A percentile compares a stretch with the other conserved stretches of the same genome.
Conservation (phyloP, 2,797 vertebrate genomes). For the Myiotriccus ornatus region DNA sequence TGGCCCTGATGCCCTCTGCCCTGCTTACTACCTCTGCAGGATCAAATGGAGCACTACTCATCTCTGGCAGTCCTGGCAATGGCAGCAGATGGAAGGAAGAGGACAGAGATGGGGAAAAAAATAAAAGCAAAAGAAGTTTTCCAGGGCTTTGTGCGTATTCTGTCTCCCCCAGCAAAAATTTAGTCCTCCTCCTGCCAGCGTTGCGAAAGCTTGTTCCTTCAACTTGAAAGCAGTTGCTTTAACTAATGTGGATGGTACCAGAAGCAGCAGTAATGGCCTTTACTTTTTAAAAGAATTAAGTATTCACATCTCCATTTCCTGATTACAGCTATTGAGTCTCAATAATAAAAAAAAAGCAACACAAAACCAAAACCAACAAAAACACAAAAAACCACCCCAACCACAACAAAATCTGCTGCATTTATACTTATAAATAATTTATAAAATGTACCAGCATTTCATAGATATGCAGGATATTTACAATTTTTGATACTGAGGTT, state of each 20-base stretch:
- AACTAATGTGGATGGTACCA: neutral
- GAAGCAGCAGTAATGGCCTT: neutral
- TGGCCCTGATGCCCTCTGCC: neutral
- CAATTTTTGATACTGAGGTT: neutral
- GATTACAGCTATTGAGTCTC: neutral
- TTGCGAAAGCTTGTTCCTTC: neutral
- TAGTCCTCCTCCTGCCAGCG: neutral
- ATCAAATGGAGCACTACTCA: neutral
- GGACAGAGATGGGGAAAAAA: neutral
- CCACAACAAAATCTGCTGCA: neutral
- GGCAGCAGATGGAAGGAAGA: neutral
- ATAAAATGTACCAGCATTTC: neutral
- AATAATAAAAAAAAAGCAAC: neutral
- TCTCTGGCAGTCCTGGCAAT: neutral
- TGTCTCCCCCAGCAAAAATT: neutral
- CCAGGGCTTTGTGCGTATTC: neutral
- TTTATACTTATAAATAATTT: neutral
- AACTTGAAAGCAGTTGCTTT: neutral
- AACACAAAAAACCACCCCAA: neutral
- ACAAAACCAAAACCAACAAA: no score
- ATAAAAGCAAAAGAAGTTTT: neutral
- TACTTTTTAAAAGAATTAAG: neutral
- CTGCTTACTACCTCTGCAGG: neutral
- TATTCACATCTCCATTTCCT: neutral
- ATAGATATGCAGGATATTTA: neutral